These are phyloP conservation scores for Arenaria interpres DNA, from an alignment of 2,113 vertebrate genomes.

Conservation along the genomic window DNA sequence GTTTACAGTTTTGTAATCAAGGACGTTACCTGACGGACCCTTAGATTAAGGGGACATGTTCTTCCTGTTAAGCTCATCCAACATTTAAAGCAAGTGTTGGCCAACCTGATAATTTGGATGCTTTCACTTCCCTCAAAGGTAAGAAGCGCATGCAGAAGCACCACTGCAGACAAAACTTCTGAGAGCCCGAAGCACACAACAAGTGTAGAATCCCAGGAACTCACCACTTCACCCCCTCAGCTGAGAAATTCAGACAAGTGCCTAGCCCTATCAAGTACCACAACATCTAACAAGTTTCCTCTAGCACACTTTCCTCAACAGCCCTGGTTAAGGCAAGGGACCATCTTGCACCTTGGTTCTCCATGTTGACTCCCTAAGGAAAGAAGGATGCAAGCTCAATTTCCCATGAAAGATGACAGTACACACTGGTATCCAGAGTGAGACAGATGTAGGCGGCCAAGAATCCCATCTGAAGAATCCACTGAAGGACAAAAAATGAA, in stretches of 20 bases:
- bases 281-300: background rate
- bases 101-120: background rate
- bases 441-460: background rate
- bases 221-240: rapidly evolving
- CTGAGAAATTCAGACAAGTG: background rate
- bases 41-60: background rate
- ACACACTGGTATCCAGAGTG: background rate
- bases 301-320: background rate
- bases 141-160: background rate
- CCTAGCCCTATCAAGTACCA: background rate
- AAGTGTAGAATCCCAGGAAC: background rate
- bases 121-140: background rate
- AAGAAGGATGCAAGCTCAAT: background rate
- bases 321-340: background rate
- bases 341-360: background rate
- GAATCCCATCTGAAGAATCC: slow-evolving; percentile 33
- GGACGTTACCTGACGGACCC: background rate
- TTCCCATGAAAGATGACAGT: background rate
- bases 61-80: background rate
- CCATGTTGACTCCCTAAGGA: background rate
- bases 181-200: background rate
- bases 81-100: background rate
- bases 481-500: slow-evolving; percentile 12
- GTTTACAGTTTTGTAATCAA: background rate
- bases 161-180: background rate